phyloP scores from a whole-genome alignment of 2,113 vertebrate species.

The Sakesphorus luctuosus region DNA sequence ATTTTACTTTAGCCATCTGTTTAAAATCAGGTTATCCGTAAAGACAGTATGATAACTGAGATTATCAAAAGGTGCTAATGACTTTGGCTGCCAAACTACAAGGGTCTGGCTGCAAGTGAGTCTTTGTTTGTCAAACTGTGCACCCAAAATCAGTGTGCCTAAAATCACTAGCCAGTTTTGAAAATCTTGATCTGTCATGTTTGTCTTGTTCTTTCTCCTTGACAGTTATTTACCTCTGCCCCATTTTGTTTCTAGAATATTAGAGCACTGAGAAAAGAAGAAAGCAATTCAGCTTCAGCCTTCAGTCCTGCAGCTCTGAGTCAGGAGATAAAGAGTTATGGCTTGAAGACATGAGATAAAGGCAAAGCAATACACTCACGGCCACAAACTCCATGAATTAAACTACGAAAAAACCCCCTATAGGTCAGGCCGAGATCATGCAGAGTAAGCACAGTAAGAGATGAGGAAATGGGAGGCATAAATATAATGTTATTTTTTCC shows the following conservation, averaged over 20 bases:
- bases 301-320: constrained; percentile 18
- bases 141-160: not conserved
- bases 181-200: not conserved
- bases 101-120: not conserved
- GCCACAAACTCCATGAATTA: constrained; percentile 42
- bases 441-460: constrained; percentile 54
- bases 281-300: constrained; percentile 25
- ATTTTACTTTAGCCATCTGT: not conserved
- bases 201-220: not conserved
- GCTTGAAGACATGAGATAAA: constrained; percentile 53
- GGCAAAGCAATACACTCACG: constrained; percentile 44
- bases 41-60: not conserved
- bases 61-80: not conserved
- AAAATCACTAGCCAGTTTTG: not conserved
- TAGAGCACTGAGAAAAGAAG: constrained; percentile 7
- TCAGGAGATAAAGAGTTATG: constrained; percentile 40
- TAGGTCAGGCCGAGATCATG: constrained; percentile 58
- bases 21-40: not conserved
- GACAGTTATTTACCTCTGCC: constrained; percentile 10
- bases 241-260: constrained; percentile 7
- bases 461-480: constrained; percentile 14
- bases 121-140: not conserved
- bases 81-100: not conserved
- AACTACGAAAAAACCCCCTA: not conserved
- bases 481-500: constrained; percentile 42